Percentiles rank a stretch among this genome's conserved stretches.
Evolutionary conservation across 2,888 invertebrate genomes (phyloP).

Genomic region (Papilio gigon): DNA sequence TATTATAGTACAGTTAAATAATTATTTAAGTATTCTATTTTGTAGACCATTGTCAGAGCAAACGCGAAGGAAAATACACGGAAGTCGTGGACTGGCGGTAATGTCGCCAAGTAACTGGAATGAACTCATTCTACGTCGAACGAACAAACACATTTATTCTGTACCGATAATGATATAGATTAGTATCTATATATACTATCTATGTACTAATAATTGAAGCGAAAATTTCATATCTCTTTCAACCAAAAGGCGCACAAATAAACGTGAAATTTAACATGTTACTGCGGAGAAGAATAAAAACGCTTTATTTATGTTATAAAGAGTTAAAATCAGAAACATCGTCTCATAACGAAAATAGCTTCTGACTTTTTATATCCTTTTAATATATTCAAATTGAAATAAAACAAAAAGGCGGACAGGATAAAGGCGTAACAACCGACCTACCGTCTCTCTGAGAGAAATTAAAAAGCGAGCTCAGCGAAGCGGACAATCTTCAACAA

Average conservation of each 20-base stretch:
- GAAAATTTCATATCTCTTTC: no score
- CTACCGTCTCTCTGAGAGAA: constrained; percentile 25
- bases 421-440: neutral
- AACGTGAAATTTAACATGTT: no score
- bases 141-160: no score
- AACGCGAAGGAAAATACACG: neutral
- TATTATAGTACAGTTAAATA: neutral
- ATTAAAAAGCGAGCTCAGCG: constrained; percentile 39
- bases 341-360: neutral
- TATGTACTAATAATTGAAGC: no score
- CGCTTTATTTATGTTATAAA: no score
- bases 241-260: no score
- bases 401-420: constrained; percentile 8
- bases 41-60: neutral
- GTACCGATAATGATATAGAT: no score
- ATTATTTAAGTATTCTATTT: no score
- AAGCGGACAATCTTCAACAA: constrained; percentile 37
- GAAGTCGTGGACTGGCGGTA: neutral
- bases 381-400: neutral
- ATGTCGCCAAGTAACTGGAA: neutral
- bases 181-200: no score
- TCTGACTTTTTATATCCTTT: neutral
- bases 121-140: no score
- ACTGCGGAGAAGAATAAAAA: no score
- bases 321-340: neutral